Base-by-base conservation (phyloP, 1,140 invertebrate genomes). In the Trigoniulus corallinus region DNA sequence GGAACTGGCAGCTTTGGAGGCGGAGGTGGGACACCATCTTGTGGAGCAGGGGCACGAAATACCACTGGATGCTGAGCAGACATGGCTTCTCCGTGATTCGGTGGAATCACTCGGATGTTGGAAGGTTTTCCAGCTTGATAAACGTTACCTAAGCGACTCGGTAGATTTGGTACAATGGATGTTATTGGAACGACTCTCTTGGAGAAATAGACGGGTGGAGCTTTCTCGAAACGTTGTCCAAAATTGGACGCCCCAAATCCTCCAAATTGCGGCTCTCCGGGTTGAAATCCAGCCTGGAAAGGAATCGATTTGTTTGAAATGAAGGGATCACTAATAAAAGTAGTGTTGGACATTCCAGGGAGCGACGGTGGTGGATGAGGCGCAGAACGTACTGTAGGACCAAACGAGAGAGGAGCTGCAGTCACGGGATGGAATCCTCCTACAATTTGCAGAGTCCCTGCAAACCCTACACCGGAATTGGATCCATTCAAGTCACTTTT, bases 191-290 rank as follows among this genome's bases (percentile, higher is more conserved):
- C 42, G 18, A 44, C 21, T 21, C 21, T 4, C 24, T 44, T 44
- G 12, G 4, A 7, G 12, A 44, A 10, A 44, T 7, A 44, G 18
- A 44, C 42, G 7, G 42, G 42, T 44, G 42, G 42, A 7, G 42
- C 42, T 24, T 44, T 44, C 24, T 24, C 47, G 13, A 24, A 37
- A n/a, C 15, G 50, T 52, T 51, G 23, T 26, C 15, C 27, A 20
- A 47, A 56, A 25, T 46, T 39, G 1, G 57, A 58, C 25, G 53
- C 53, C 41, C 55, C 50, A 37, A 58, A 58, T 43, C 57, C 57
- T 25, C 57, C 57, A 51, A 58, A 58, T 46, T 58, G 53, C 7
- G 56, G 57, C 3, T 54, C 49, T 18, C 57, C 57, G 13, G 57
- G 57, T 48, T 54, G 55, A 45, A 58, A 58, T 22, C 50, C 51